Evolutionary conservation across 2,113 vertebrate species (phyloP).

Genomic region (Procavia capensis): DNA sequence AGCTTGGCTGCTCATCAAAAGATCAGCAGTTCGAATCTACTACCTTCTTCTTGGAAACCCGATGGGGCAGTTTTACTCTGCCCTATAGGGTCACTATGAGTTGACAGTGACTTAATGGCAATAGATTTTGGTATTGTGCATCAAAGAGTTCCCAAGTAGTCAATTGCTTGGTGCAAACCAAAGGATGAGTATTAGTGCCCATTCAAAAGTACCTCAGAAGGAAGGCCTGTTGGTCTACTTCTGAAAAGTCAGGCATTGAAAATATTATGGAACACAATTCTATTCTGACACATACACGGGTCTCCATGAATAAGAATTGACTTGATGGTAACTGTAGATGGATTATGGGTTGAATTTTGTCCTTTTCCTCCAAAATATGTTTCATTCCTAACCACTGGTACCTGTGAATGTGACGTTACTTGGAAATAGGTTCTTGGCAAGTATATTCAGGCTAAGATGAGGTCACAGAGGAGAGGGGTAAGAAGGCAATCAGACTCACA

Average conservation of each 20-base stretch:
- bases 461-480: background rate
- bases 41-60: background rate
- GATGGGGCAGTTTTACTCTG: background rate
- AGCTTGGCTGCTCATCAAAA: background rate
- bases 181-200: no score
- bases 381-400: no score
- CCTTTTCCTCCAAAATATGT: no score
- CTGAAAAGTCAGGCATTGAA: no score
- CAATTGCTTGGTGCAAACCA: background rate
- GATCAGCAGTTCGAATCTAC: background rate
- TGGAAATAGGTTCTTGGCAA: background rate
- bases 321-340: no score
- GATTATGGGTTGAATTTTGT: background rate
- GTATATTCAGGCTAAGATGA: background rate
- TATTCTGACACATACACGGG: no score
- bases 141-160: no score
- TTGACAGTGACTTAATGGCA: background rate
- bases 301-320: no score
- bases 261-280: no score
- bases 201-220: no score
- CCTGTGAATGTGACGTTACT: background rate
- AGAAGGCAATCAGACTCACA: background rate
- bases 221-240: no score
- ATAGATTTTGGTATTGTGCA: background rate
- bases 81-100: background rate